Conservation (phyloP, 2,797 vertebrate species). For the Podarcis siculus region DNA sequence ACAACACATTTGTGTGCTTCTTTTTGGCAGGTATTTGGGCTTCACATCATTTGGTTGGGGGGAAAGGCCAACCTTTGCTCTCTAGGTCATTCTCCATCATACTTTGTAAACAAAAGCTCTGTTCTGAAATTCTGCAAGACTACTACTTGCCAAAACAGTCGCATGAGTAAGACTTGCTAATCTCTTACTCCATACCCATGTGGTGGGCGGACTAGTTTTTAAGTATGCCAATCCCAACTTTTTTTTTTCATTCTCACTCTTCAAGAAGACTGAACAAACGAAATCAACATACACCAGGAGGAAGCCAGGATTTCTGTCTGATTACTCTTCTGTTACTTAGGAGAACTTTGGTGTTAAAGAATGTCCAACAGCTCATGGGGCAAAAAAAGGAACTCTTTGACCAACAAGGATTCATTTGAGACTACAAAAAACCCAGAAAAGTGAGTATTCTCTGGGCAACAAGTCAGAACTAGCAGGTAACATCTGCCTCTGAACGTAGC, state of each 20-base stretch:
- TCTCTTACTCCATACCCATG: neutral
- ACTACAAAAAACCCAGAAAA: neutral
- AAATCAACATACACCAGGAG: neutral
- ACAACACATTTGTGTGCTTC: neutral
- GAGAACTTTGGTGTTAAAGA: neutral
- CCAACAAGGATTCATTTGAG: neutral
- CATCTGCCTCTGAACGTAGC: neutral
- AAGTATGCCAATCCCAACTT: neutral
- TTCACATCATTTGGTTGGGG: neutral
- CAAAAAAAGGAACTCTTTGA: neutral
- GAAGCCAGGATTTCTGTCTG: slow-evolving; percentile 38
- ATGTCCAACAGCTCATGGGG: neutral
- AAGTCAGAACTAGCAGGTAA: neutral
- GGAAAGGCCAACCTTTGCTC: neutral
- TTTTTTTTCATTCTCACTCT: slow-evolving; percentile 32
- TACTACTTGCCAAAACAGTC: slow-evolving; percentile 21
- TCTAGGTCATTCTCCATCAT: neutral
- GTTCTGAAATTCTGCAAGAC: neutral
- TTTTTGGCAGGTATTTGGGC: neutral
- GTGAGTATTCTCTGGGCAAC: slow-evolving; percentile 27
- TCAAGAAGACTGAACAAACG: slow-evolving; percentile 37
- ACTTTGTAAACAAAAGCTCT: slow-evolving; percentile 5
- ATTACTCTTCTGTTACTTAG: slow-evolving; percentile 36
- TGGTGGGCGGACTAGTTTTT: slow-evolving; percentile 1
- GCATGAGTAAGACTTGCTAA: slow-evolving; percentile 4